Percentiles rank a stretch among this genome's conserved stretches.
phyloP scores from a whole-genome alignment of 2,888 invertebrate genomes.

The Rhyacophila evoluta region DNA sequence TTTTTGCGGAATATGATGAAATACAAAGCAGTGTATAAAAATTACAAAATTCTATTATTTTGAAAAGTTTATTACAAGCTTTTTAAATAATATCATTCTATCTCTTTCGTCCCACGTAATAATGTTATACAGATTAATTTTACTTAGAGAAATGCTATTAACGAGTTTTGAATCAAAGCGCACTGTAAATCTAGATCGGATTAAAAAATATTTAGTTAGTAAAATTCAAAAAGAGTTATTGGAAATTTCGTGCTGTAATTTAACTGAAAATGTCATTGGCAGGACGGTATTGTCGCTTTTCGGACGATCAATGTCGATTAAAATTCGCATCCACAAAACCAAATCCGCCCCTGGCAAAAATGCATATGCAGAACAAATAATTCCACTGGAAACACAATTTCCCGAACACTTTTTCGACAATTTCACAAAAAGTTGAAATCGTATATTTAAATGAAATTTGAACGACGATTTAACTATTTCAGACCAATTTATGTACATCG shows the following conservation, averaged over 20 bases:
- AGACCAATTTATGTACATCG: too few relatives aligned
- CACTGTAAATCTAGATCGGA: neutral
- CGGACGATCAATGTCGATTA: constrained; percentile 4
- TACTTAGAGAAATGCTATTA: neutral
- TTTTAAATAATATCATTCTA: too few relatives aligned
- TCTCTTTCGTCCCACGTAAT: too few relatives aligned
- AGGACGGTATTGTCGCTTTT: neutral
- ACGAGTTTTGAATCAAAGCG: neutral
- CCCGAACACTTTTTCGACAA: neutral
- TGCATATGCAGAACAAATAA: constrained; percentile 12
- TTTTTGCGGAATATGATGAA: too few relatives aligned
- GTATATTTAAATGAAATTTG: neutral
- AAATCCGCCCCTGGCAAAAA: neutral
- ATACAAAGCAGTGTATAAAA: too few relatives aligned
- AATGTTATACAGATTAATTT: too few relatives aligned
- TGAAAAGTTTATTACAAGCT: too few relatives aligned
- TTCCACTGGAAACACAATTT: neutral
- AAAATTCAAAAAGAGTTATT: neutral
- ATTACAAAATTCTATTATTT: too few relatives aligned
- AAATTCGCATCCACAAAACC: neutral
- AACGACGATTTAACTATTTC: neutral
- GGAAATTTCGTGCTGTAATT: neutral
- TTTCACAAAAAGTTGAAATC: neutral
- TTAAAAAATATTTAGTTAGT: constrained; percentile 1
- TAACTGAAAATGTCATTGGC: neutral